phyloP scores from a whole-genome alignment of 2,888 invertebrate genomes.

The Norana najaformis region DNA sequence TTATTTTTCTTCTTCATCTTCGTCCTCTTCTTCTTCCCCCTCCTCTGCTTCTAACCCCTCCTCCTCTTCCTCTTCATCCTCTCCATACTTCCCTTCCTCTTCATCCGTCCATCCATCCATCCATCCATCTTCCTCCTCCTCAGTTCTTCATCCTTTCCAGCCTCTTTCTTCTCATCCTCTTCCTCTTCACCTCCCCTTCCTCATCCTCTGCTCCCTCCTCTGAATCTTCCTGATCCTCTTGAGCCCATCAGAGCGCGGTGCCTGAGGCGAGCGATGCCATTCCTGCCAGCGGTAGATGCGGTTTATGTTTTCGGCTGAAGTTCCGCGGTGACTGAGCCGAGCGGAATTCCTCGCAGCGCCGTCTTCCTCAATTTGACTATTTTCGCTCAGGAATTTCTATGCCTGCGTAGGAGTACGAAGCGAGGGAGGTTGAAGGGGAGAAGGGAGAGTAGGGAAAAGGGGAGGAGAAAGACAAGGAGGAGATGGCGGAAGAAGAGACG shows the following conservation, averaged over 20 bases:
- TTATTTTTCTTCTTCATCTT: neutral
- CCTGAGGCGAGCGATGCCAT: neutral
- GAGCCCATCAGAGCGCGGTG: neutral
- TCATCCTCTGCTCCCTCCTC: too few species aligned
- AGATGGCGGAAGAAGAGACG: neutral
- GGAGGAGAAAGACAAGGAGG: neutral
- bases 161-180: neutral
- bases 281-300: neutral
- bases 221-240: too few species aligned
- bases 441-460: neutral
- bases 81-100: neutral
- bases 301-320: neutral
- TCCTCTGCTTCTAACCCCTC: neutral
- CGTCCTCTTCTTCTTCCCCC: neutral
- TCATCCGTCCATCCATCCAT: neutral
- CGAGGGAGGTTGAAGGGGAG: neutral
- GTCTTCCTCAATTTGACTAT: neutral
- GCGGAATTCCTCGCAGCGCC: neutral
- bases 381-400: conserved; percentile 4
- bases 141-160: too few species aligned
- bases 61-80: neutral
- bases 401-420: neutral
- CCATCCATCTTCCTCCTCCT: neutral
- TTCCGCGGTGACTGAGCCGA: neutral
- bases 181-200: neutral